Base-by-base conservation (phyloP, 1,140 invertebrate genomes). In the Amyelois transitella region DNA sequence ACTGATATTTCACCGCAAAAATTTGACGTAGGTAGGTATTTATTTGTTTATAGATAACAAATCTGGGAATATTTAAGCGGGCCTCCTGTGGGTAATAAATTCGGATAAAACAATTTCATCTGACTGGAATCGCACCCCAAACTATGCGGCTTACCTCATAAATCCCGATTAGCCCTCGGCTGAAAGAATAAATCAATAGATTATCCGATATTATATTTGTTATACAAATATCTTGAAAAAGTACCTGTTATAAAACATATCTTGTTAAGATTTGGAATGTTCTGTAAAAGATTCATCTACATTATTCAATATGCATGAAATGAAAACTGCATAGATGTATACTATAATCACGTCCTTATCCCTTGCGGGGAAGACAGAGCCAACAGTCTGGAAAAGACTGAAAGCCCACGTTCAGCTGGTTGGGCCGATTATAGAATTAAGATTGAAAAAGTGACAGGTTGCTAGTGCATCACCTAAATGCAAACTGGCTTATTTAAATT, bases 51-150 rank as follows among this genome's bases (percentile, higher is more conserved):
- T 66, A 66, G 55, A 56, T 68, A 64, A 69, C 58, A 60, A 53
- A 69, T 64, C 58, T 53, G 60, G 63, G 74, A 74, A 77, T 71
- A 64, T 75, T 72, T 69, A 75, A 75, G 66, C 66, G 47, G 54
- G 48, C 70, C 72, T 62, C 62, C 48, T 66, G 71, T 49, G 71
- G 64, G 64, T 56, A 49, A 77, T 79, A 84, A 81, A 84, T 81
- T 81, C 55, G 67, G 73, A 77, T 80, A 69, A 75, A 81, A 79
- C 75, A 75, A 81, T 80, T 78, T 69, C 70, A 72, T 71, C 67
- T 64, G 64, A 61, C 68, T 65, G 61, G 53, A 66, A 69, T 69
- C 70, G 64, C 56, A 64, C 55, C 66, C 60, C 58, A 67, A 72
- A 78, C 69, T 78, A 72, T 73, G 69, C 62, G 75, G 71, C 62